These are phyloP conservation scores for Lysandra coridon DNA, from an alignment of 2,888 invertebrate species.

Conservation along the genomic window DNA sequence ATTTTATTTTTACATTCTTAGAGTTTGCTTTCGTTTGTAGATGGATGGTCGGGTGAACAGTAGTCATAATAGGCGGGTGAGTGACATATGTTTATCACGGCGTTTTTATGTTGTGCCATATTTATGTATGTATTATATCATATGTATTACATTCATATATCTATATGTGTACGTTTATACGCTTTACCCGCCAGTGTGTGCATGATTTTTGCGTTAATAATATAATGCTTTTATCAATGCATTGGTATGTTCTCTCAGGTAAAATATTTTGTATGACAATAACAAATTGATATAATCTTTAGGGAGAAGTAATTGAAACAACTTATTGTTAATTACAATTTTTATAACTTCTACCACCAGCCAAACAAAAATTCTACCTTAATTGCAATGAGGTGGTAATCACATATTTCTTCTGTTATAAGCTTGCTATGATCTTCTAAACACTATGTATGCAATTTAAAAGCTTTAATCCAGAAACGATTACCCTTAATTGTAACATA, in stretches of 20 bases:
- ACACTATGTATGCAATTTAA: not conserved
- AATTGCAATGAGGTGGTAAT: not conserved
- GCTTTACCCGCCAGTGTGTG: constrained; percentile 50
- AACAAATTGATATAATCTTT: not conserved
- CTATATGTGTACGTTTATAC: constrained; percentile 44
- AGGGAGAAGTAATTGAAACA: not conserved
- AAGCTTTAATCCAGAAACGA: too few relatives aligned
- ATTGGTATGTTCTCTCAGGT: not conserved
- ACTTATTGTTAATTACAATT: not conserved
- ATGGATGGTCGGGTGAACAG: constrained; percentile 80
- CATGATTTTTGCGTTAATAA: constrained; percentile 40
- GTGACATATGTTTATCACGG: constrained; percentile 61
- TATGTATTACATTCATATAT: constrained; percentile 34
- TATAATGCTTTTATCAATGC: constrained; percentile 35
- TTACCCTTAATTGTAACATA: not conserved
- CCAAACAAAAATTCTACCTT: not conserved
- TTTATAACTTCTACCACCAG: not conserved
- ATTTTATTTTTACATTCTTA: constrained; percentile 61
- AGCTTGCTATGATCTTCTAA: not conserved
- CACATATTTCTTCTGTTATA: not conserved
- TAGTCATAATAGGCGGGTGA: constrained; percentile 81
- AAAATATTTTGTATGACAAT: not conserved
- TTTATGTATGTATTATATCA: constrained; percentile 23
- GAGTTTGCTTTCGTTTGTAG: constrained; percentile 79
- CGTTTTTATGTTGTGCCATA: constrained; percentile 35